phyloP scores from a whole-genome alignment of 2,888 invertebrate species.

The Portevinia maculata region DNA sequence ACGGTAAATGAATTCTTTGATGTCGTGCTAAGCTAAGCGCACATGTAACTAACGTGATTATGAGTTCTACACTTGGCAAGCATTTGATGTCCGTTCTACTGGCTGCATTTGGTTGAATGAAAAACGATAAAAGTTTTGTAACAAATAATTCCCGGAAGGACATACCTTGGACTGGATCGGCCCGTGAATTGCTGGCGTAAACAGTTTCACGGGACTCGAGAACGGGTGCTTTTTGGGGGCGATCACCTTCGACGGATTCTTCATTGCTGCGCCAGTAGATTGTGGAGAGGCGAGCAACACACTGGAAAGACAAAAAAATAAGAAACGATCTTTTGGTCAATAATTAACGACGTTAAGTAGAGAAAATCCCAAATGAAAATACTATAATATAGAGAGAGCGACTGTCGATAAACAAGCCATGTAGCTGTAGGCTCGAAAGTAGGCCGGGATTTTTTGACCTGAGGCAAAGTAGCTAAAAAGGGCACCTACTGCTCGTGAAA shows the following conservation, averaged over 20 bases:
- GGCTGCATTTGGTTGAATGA: slow-evolving; percentile 83
- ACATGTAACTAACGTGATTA: slow-evolving; percentile 59
- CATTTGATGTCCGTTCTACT: slow-evolving; percentile 67
- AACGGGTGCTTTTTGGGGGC: slow-evolving; percentile 86
- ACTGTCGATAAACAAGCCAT: no score
- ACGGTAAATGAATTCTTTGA: slow-evolving; percentile 64
- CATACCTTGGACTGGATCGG: slow-evolving; percentile 88
- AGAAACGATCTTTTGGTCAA: no score
- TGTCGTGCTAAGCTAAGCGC: slow-evolving; percentile 63
- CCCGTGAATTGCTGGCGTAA: slow-evolving; percentile 84
- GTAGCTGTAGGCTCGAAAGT: no score
- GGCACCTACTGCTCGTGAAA: no score
- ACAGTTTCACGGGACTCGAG: slow-evolving; percentile 88
- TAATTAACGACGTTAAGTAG: no score
- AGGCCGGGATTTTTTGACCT: no score
- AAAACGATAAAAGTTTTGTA: slow-evolving; percentile 83
- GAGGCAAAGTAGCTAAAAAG: no score
- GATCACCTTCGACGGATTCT: slow-evolving; percentile 89
- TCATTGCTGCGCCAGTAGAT: slow-evolving; percentile 90
- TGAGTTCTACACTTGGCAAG: slow-evolving; percentile 66
- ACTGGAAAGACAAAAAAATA: slow-evolving; percentile 79
- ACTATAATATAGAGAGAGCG: no score
- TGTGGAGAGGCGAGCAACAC: slow-evolving; percentile 88
- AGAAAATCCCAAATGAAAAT: no score
- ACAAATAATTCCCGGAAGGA: slow-evolving; percentile 83